phyloP scores from a whole-genome alignment of 1,140 invertebrate genomes.

The Drosophila equinoxialis region DNA sequence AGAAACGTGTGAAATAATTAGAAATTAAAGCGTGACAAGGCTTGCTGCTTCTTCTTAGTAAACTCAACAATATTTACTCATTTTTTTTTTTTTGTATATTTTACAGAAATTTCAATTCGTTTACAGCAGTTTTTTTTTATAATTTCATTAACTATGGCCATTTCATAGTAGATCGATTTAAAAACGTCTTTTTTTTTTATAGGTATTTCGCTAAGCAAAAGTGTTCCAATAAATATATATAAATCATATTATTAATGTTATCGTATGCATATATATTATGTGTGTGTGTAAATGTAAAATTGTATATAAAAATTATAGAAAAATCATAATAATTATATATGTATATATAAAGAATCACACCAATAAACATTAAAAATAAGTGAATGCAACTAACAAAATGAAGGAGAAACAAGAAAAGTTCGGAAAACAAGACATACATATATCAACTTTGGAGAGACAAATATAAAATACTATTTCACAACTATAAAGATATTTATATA shows the following conservation, averaged over 20 bases:
- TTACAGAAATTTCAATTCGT: constrained; percentile 36
- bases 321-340: constrained; percentile 47
- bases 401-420: constrained; percentile 33
- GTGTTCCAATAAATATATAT: constrained; percentile 48
- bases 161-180: constrained; percentile 45
- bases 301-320: constrained; percentile 65
- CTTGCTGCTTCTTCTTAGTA: constrained; percentile 30
- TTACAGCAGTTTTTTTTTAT: constrained; percentile 5
- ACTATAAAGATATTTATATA: constrained; percentile 4
- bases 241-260: constrained; percentile 9
- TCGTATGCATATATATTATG: not conserved
- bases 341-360: constrained; percentile 66
- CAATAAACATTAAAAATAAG: constrained; percentile 71
- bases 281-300: constrained; percentile 45
- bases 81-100: constrained; percentile 36
- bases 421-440: constrained; percentile 26
- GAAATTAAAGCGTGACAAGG: constrained; percentile 59
- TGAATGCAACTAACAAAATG: constrained; percentile 54
- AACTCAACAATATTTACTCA: constrained; percentile 36
- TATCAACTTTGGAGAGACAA: constrained; percentile 33
- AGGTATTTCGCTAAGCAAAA: constrained; percentile 74
- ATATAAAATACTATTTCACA: constrained; percentile 13
- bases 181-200: constrained; percentile 5
- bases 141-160: constrained; percentile 55
- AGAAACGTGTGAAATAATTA: constrained; percentile 41